Evolutionary conservation across 2,797 vertebrate species (phyloP).

Genomic region (Enteromius mattozi): DNA sequence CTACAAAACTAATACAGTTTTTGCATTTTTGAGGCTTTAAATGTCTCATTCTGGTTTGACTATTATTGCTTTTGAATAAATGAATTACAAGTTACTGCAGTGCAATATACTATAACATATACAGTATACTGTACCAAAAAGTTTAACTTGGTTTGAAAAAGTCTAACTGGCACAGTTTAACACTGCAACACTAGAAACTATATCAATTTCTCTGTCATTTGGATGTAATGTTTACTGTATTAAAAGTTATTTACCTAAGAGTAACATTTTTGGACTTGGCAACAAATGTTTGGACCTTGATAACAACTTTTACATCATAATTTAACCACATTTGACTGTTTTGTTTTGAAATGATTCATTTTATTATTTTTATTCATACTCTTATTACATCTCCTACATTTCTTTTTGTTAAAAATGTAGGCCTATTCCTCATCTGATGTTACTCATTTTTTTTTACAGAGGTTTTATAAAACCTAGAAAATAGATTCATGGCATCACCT

Average conservation of each 20-base stretch:
- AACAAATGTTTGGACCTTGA: conserved; percentile 18
- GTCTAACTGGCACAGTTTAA: background rate
- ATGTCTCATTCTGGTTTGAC: background rate
- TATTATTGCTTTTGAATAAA: background rate
- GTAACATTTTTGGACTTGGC: conserved; percentile 11
- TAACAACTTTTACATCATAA: conserved; percentile 38
- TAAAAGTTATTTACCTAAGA: background rate
- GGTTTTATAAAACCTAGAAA: conserved; percentile 61
- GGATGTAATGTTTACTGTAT: background rate
- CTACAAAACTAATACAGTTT: background rate
- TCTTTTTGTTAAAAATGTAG: background rate
- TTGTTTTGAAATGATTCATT: too few relatives aligned
- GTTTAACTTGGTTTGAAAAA: background rate
- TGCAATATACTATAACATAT: background rate
- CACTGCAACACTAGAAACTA: background rate
- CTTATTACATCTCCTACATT: too few relatives aligned
- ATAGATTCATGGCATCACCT: conserved; percentile 55
- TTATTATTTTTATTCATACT: too few relatives aligned
- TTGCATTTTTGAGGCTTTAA: background rate
- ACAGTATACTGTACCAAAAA: background rate
- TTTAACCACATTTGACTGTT: conserved; percentile 25
- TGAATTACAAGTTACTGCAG: background rate
- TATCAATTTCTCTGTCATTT: background rate
- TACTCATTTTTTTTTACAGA: too few relatives aligned
- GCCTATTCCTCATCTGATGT: background rate